These are phyloP conservation scores for Scomber japonicus DNA, from an alignment of 2,113 vertebrate genomes.

Conservation along the genomic window DNA sequence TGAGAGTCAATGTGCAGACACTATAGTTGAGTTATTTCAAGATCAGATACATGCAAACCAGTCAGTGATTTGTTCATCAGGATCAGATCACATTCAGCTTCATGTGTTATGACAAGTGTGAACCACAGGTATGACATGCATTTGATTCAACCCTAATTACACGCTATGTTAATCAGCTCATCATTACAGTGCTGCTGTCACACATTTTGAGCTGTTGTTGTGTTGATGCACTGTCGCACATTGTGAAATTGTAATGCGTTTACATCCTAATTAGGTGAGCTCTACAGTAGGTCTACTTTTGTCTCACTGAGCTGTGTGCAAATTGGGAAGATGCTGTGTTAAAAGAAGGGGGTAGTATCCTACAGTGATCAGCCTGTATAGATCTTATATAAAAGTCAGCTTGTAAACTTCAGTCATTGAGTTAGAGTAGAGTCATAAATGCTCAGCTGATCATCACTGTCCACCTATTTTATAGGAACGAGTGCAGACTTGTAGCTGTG, in stretches of 20 bases:
- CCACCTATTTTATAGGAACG: too few species aligned
- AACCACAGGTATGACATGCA: background rate
- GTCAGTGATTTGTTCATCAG: background rate
- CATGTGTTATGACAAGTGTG: background rate
- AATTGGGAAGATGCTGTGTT: background rate
- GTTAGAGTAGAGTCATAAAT: too few species aligned
- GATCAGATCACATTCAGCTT: conserved; percentile 5
- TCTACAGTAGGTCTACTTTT: background rate
- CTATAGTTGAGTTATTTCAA: background rate
- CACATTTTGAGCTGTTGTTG: background rate
- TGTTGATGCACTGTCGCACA: background rate
- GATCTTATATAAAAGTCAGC: too few species aligned
- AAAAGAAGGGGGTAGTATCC: too few species aligned
- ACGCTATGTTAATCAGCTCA: background rate
- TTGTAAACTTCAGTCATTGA: too few species aligned
- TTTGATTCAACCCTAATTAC: conserved; percentile 14
- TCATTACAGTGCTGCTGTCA: background rate
- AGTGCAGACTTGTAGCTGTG: too few species aligned
- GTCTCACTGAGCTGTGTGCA: too few species aligned
- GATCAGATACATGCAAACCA: background rate
- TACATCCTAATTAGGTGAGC: background rate
- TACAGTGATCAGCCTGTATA: too few species aligned
- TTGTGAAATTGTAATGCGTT: background rate
- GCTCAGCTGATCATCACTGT: too few species aligned
- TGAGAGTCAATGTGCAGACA: background rate